Percentiles rank a stretch among this genome's conserved stretches.
Evolutionary conservation across 2,888 invertebrate genomes (phyloP).

Genomic region (Drosophila imparisetae): DNA sequence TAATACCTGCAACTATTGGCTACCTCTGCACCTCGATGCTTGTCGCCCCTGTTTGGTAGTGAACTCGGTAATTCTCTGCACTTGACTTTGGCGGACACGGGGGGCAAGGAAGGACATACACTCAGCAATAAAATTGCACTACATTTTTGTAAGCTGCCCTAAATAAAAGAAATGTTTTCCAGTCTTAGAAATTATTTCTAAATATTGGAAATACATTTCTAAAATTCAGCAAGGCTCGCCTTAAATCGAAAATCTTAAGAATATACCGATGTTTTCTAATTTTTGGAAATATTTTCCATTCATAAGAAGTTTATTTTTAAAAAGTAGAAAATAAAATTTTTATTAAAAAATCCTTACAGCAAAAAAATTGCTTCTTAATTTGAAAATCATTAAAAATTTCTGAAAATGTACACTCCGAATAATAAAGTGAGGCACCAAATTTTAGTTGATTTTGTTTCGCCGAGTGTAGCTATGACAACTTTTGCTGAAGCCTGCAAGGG

Average conservation of each 20-base stretch:
- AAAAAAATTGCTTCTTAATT: too few relatives aligned
- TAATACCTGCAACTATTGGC: slow-evolving; percentile 48
- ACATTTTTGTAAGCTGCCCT: too few relatives aligned
- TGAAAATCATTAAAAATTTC: background rate
- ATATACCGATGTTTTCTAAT: background rate
- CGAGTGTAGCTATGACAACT: slow-evolving; percentile 51
- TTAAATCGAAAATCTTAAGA: background rate
- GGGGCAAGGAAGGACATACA: slow-evolving; percentile 26
- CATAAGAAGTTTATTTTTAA: background rate
- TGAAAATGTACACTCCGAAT: background rate
- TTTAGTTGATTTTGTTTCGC: background rate
- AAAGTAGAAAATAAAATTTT: background rate
- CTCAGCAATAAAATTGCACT: background rate
- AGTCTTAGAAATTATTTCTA: background rate
- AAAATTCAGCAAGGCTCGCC: background rate
- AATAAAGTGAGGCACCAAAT: background rate
- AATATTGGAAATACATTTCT: background rate
- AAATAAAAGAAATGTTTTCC: background rate
- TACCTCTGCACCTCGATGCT: slow-evolving; percentile 49
- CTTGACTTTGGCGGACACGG: slow-evolving; percentile 66
- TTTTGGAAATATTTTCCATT: background rate
- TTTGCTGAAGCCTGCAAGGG: slow-evolving; percentile 50
- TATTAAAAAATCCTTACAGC: background rate
- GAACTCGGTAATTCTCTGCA: slow-evolving; percentile 45
- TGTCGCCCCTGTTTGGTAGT: slow-evolving; percentile 46